phyloP scores from a whole-genome alignment of 35 echinoderm and acorn worm species.

The Apostichopus japonicus region DNA sequence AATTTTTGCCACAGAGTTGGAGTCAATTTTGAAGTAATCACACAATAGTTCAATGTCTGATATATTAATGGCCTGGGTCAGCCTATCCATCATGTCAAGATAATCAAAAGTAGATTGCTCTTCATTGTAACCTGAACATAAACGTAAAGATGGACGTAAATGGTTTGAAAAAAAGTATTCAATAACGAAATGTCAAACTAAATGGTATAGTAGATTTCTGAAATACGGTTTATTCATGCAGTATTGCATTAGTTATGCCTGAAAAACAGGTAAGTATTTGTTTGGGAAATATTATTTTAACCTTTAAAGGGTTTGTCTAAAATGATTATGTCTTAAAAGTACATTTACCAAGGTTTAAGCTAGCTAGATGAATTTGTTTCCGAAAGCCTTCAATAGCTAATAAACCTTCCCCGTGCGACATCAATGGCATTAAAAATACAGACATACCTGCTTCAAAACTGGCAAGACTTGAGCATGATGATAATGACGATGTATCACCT shows the following conservation, averaged over 20 bases:
- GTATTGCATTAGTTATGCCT: not conserved
- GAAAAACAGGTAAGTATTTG: not conserved
- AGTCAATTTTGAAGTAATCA: not conserved
- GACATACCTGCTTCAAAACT: not conserved
- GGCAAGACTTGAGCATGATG: not conserved
- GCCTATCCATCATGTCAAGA: not conserved
- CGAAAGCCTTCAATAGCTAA: not conserved
- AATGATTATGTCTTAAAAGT: not conserved
- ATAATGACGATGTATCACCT: not conserved
- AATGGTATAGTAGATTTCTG: not conserved
- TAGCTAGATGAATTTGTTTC: not conserved
- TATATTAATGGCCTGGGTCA: not conserved
- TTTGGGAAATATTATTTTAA: not conserved
- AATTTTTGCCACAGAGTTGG: not conserved
- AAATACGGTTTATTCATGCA: not conserved
- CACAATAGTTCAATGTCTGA: not conserved
- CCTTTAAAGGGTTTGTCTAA: not conserved
- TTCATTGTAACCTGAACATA: not conserved
- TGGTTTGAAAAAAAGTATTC: too few species aligned
- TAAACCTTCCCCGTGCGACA: not conserved
- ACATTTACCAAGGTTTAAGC: not conserved
- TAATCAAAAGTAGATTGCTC: not conserved
- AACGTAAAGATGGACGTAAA: too few species aligned
- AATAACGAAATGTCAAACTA: not conserved
- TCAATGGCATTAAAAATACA: not conserved